Conservation (phyloP, 2,113 vertebrate species). For the Agelaius phoeniceus region DNA sequence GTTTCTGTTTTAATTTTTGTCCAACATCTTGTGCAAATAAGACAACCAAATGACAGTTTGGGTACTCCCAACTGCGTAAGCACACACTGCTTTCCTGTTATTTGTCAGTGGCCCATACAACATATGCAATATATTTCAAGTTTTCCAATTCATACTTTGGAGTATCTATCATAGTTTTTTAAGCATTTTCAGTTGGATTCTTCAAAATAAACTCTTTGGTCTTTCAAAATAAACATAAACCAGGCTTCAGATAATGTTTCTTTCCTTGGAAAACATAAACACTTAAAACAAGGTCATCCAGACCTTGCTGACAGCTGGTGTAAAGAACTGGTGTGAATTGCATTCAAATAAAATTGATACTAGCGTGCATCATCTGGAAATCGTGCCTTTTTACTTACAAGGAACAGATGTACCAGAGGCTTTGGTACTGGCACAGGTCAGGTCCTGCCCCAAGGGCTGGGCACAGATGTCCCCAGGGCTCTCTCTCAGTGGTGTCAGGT, state of each 20-base stretch:
- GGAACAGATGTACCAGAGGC: background rate
- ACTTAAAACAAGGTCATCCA: conserved; percentile 22
- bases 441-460: background rate
- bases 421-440: background rate
- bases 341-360: background rate
- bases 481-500: background rate
- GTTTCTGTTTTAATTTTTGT: conserved; percentile 13
- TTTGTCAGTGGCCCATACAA: background rate
- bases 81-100: background rate
- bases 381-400: background rate
- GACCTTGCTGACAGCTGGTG: conserved; percentile 29
- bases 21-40: conserved; percentile 25
- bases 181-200: background rate
- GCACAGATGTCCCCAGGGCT: background rate
- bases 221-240: conserved; percentile 47
- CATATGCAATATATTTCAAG: background rate
- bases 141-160: background rate
- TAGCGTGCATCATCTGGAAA: background rate
- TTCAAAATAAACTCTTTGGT: conserved; percentile 39
- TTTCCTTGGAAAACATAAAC: conserved; percentile 11
- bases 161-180: background rate
- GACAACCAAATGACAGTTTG: background rate
- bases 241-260: conserved; percentile 16
- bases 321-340: conserved; percentile 18
- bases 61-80: background rate